Evolutionary conservation across 2,797 vertebrate genomes (phyloP).

Genomic region (Chaunax sp.): DNA sequence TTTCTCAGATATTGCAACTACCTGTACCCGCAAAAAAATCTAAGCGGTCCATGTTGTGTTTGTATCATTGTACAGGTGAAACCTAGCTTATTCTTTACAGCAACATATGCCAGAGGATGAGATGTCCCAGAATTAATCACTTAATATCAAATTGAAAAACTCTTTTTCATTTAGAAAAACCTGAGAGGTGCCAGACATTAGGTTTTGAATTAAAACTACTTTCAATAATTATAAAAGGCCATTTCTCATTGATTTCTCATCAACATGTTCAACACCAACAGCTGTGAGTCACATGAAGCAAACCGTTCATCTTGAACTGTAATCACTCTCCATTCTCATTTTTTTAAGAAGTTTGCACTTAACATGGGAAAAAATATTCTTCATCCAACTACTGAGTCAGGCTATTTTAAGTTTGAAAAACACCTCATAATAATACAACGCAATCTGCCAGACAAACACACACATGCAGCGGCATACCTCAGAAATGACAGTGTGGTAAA

Average conservation of each 20-base stretch:
- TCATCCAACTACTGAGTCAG: not conserved
- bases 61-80: not conserved
- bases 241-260: no score
- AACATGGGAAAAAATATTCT: not conserved
- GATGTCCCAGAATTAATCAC: not conserved
- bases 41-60: not conserved
- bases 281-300: not conserved
- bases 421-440: not conserved
- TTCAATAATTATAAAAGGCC: no score
- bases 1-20: no score
- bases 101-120: not conserved
- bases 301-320: not conserved
- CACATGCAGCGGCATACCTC: conserved; percentile 52
- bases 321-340: not conserved
- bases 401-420: conserved; percentile 22
- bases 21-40: no score
- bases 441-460: conserved; percentile 34
- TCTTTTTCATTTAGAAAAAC: not conserved
- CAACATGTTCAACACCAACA: conserved; percentile 3
- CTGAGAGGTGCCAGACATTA: not conserved
- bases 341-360: conserved; percentile 14
- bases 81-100: not conserved
- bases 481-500: conserved; percentile 45
- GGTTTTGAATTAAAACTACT: not conserved
- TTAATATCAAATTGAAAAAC: not conserved